phyloP scores from a whole-genome alignment of 2,888 invertebrate genomes.

The Pachycephus smyrnensis region DNA sequence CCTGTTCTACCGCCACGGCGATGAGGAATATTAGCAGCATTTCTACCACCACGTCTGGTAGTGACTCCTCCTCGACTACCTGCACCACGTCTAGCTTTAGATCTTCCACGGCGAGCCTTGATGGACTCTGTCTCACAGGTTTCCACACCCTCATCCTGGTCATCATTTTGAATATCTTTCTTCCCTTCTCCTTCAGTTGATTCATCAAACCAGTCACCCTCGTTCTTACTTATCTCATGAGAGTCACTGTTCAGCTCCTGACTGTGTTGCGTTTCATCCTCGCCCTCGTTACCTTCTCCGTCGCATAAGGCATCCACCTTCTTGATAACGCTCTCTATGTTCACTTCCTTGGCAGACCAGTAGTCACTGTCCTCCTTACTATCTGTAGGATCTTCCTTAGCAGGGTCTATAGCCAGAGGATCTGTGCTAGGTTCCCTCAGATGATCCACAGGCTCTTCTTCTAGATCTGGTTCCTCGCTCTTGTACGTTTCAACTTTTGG shows the following conservation, averaged over 20 bases:
- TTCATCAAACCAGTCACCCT: constrained; percentile 59
- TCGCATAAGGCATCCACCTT: constrained; percentile 78
- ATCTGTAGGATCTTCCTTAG: constrained; percentile 67
- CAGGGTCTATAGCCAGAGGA: constrained; percentile 51
- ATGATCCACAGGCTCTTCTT: constrained; percentile 48
- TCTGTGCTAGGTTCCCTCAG: constrained; percentile 51
- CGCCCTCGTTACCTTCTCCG: constrained; percentile 59
- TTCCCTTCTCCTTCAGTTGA: constrained; percentile 43
- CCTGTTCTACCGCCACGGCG: constrained; percentile 66
- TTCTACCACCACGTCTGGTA: constrained; percentile 70
- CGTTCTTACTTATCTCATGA: constrained; percentile 48
- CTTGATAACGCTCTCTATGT: constrained; percentile 85
- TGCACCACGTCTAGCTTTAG: constrained; percentile 57
- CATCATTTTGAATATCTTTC: constrained; percentile 45
- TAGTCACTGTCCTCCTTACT: constrained; percentile 80
- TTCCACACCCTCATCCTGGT: constrained; percentile 63
- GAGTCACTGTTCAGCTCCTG: constrained; percentile 36
- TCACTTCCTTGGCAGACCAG: constrained; percentile 84
- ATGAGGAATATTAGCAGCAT: constrained; percentile 39
- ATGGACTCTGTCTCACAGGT: constrained; percentile 56
- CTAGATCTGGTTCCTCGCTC: constrained; percentile 43
- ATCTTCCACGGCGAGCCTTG: constrained; percentile 63
- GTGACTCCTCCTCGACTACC: constrained; percentile 70
- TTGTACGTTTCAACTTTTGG: constrained; percentile 20
- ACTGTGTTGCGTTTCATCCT: constrained; percentile 51